Evolutionary conservation across 2,888 invertebrate species (phyloP).

Genomic region (Tipula unca): DNA sequence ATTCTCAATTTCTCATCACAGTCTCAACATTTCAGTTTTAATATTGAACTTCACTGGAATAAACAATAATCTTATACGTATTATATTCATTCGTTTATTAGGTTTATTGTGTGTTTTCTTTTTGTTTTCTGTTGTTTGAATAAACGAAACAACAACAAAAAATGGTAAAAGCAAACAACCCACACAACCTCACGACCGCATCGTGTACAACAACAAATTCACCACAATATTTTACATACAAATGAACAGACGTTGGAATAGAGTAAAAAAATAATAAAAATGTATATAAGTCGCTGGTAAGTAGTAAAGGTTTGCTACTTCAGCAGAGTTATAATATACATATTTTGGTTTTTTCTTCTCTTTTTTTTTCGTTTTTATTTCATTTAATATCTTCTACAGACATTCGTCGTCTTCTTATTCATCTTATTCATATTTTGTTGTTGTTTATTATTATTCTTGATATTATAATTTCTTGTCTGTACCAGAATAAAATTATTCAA

Average conservation of each 20-base stretch:
- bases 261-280: slow-evolving; percentile 14
- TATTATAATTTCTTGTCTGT: background rate
- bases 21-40: too few species aligned
- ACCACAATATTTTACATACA: background rate
- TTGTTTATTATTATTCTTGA: background rate
- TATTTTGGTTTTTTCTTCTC: background rate
- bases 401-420: background rate
- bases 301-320: slow-evolving; percentile 19
- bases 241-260: background rate
- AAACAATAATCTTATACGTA: background rate
- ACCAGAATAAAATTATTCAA: background rate
- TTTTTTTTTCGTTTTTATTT: slow-evolving; percentile 1
- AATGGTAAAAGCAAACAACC: background rate
- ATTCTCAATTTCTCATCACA: too few species aligned
- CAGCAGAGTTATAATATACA: slow-evolving; percentile 18
- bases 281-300: slow-evolving; percentile 10
- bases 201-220: background rate
- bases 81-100: background rate
- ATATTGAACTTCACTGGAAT: background rate
- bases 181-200: slow-evolving; percentile 16
- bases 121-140: background rate
- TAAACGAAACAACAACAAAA: background rate
- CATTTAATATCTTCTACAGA: background rate
- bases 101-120: background rate
- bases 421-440: background rate